Evolutionary conservation across 2,888 invertebrate species (phyloP), one percentile per base, ranked within the genome.

Genomic region (Tipula confusa): DNA sequence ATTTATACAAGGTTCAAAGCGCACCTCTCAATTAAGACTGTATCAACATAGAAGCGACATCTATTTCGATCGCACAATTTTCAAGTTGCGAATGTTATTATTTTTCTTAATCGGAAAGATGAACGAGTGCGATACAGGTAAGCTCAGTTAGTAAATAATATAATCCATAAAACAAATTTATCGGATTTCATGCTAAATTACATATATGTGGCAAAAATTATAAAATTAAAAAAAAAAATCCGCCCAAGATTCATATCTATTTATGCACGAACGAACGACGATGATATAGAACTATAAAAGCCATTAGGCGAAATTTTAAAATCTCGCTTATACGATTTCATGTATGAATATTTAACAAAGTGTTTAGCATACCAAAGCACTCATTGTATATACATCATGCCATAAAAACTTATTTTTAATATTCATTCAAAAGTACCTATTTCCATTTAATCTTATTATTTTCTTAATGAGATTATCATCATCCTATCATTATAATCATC

Each of bases 401-500:
- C 9, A 18, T 9, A 24, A 64, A 6, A 64, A 9, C 64, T 38
- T 38, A 13, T 13, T 43, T 64, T 24, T 64, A 24, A 24, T 64
- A 64, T 64, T 64, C 64, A 24, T 64, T 64, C 64, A 64, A 24
- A 64, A 64, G 64, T 64, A 64, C 64, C 64, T 64, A 64, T 64
- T 64, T 64, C 64, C 64, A 64, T 64, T 64, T 64, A 64, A 64
- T 64, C 64, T 64, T 64, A 64, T 64, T 64, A 64, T 64, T 64
- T 64, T 24, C 64, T n/a, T 64, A 64, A 64, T 64, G 64, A 64
- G 64, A 64, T 64, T 64, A 64, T 64, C 64, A 64, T 64, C n/a
- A n/a, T 64, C 64, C 64, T 24, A 24, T 64, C 64, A 24, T 64
- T 15, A 43, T 43, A n/a, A 43, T 43, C 15, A 33, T 33, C 43